Percentiles rank a stretch among this genome's conserved stretches.
Conservation (phyloP, 2,888 invertebrate species). For the Agrotis ipsilon region DNA sequence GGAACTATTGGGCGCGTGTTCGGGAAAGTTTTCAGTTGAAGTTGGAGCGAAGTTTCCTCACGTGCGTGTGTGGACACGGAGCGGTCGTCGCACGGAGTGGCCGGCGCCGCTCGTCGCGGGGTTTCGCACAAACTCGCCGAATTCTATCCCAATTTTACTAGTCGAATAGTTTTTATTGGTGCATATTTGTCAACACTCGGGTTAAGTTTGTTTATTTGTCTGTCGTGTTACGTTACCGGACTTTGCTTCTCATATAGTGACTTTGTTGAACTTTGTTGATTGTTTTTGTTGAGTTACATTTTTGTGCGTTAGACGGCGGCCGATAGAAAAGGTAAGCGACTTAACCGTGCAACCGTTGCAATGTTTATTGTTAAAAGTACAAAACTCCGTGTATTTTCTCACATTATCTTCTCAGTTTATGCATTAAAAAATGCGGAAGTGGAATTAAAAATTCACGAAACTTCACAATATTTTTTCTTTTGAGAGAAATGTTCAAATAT, state of each 20-base stretch:
- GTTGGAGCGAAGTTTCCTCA: conserved; percentile 81
- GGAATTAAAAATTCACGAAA: conserved; percentile 32
- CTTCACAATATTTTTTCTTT: conserved; percentile 17
- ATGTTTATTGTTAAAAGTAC: conserved; percentile 26
- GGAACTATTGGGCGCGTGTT: conserved; percentile 81
- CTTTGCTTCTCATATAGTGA: conserved; percentile 82
- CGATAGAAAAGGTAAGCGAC: conserved; percentile 79
- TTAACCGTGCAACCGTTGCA: background rate
- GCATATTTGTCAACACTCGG: conserved; percentile 74
- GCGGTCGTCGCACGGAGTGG: conserved; percentile 74
- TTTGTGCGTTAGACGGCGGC: conserved; percentile 68
- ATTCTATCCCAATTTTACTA: conserved; percentile 60
- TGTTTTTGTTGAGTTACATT: conserved; percentile 80
- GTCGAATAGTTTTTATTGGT: conserved; percentile 69
- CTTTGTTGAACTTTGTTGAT: conserved; percentile 86
- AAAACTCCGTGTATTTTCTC: conserved; percentile 44
- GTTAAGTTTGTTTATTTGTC: conserved; percentile 76
- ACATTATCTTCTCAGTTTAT: conserved; percentile 41
- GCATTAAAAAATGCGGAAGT: conserved; percentile 55
- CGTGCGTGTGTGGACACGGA: conserved; percentile 85
- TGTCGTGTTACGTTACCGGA: conserved; percentile 77
- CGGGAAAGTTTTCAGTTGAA: conserved; percentile 80
- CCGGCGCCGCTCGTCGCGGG: conserved; percentile 74
- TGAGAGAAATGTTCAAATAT: conserved; percentile 28
- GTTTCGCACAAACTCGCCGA: conserved; percentile 65